phyloP scores from a whole-genome alignment of 2,797 vertebrate species.

The Pterois miles region DNA sequence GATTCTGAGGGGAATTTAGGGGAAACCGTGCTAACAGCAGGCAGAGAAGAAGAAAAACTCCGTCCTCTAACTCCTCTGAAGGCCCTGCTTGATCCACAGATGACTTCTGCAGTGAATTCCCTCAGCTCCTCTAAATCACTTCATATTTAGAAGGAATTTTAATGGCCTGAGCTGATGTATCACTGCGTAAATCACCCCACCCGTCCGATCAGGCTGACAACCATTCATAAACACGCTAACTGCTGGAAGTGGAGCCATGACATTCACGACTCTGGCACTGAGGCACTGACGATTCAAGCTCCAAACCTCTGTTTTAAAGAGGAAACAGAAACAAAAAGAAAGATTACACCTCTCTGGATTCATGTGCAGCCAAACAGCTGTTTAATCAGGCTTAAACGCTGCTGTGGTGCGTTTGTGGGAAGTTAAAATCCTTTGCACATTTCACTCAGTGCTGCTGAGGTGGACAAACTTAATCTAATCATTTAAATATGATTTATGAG shows the following conservation, averaged over 20 bases:
- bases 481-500: no score
- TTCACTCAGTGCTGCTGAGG: background rate
- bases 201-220: conserved; percentile 50
- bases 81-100: conserved; percentile 18
- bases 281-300: background rate
- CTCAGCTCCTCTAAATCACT: conserved; percentile 1
- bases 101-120: conserved; percentile 8
- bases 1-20: background rate
- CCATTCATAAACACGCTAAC: conserved; percentile 49
- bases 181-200: conserved; percentile 49
- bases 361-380: conserved; percentile 25
- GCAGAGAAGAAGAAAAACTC: background rate
- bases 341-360: conserved; percentile 24
- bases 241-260: conserved; percentile 1
- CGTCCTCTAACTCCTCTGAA: background rate
- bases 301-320: background rate
- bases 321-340: conserved; percentile 5
- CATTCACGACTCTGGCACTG: conserved; percentile 20
- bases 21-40: background rate
- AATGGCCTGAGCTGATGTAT: conserved; percentile 57
- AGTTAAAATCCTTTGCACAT: conserved; percentile 28
- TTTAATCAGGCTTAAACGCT: conserved; percentile 58
- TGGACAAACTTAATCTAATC: no score
- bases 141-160: conserved; percentile 52
- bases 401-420: conserved; percentile 12